phyloP scores from a whole-genome alignment of 2,888 invertebrate species.

The Camponotus fellah region DNA sequence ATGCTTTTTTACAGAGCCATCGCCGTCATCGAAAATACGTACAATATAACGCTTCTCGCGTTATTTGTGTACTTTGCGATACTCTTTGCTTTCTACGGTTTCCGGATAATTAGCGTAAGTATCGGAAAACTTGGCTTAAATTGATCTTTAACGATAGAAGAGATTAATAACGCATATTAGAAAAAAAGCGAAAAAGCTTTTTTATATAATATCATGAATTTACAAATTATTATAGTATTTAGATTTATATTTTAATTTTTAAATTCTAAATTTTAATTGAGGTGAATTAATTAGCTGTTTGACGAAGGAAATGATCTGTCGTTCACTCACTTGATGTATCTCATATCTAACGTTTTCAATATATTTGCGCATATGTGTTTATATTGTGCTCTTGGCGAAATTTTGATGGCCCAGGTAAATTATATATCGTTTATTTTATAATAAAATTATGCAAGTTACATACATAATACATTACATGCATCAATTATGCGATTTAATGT shows the following conservation, averaged over 20 bases:
- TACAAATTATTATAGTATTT: background rate
- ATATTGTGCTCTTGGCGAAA: conserved; percentile 51
- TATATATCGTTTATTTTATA: background rate
- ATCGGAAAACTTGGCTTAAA: background rate
- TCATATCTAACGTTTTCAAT: background rate
- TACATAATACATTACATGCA: too few relatives aligned
- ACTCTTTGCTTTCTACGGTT: conserved; percentile 28
- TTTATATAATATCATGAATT: background rate
- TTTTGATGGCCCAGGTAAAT: conserved; percentile 44
- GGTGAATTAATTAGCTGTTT: background rate
- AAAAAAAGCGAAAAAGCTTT: background rate
- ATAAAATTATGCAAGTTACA: too few relatives aligned
- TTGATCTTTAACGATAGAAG: background rate
- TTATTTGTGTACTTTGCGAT: conserved; percentile 26
- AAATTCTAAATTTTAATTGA: background rate
- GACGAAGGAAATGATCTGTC: conserved; percentile 15
- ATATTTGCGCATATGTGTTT: conserved; percentile 39
- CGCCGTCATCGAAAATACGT: conserved; percentile 24
- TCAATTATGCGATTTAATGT: too few relatives aligned
- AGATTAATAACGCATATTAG: background rate
- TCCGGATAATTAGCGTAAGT: conserved; percentile 28
- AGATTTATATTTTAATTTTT: background rate
- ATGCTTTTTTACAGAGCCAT: background rate
- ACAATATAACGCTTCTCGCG: conserved; percentile 15
- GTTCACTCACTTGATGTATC: background rate